Conservation (phyloP, 2,797 vertebrate genomes). For the Sphenopsis melanotis region DNA sequence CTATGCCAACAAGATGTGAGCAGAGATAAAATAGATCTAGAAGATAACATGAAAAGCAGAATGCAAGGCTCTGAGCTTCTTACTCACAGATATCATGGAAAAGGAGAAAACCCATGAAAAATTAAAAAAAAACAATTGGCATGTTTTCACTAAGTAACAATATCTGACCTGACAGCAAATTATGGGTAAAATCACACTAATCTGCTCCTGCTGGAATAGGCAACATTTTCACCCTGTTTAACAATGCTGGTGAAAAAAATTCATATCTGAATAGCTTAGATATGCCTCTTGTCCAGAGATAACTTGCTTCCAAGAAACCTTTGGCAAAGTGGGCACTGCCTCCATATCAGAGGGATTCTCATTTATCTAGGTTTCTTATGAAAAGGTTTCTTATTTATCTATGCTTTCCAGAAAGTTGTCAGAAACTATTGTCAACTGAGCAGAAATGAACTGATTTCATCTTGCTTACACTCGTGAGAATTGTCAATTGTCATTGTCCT, state of each 20-base stretch:
- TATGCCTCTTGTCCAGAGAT: neutral
- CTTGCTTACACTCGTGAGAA: neutral
- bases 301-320: neutral
- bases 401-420: neutral
- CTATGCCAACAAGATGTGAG: neutral
- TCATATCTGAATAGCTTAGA: neutral
- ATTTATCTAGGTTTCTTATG: neutral
- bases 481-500: no score
- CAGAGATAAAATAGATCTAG: neutral
- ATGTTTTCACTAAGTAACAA: neutral
- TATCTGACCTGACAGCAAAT: neutral
- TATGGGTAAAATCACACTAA: neutral
- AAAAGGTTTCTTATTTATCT: neutral
- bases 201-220: neutral
- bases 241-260: accelerated
- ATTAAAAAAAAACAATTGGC: accelerated
- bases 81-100: neutral
- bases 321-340: neutral
- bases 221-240: neutral
- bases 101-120: neutral
- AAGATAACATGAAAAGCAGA: neutral
- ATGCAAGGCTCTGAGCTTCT: neutral
- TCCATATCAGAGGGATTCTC: neutral
- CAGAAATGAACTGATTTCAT: neutral
- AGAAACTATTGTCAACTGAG: neutral